These are phyloP conservation scores for Protomyctophum bolini DNA, from an alignment of 2,113 vertebrate species.

Conservation along the genomic window DNA sequence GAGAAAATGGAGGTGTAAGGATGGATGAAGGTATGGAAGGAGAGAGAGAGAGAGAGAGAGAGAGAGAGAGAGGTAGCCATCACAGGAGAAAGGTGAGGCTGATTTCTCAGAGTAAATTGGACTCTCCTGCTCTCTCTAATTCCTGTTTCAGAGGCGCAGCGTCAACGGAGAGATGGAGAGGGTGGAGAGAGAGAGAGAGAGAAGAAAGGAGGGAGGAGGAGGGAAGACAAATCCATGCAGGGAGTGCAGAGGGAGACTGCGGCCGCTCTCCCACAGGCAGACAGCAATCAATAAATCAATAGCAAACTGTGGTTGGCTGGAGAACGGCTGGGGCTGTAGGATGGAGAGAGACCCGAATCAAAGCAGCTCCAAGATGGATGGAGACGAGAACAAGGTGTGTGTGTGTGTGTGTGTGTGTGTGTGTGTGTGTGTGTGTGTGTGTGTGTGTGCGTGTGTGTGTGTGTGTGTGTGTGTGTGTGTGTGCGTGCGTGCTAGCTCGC, in stretches of 20 bases:
- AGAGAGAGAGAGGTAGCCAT: conserved; percentile 55
- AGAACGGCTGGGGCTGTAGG: conserved; percentile 78
- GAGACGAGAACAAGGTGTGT: conserved; percentile 76
- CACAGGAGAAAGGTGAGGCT: conserved; percentile 74
- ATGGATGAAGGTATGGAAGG: not conserved
- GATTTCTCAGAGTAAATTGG: conserved; percentile 83
- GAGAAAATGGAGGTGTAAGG: conserved; percentile 38
- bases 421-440: too few species aligned
- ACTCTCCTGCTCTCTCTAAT: conserved; percentile 90
- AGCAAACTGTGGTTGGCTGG: conserved; percentile 95
- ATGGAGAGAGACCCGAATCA: conserved; percentile 86
- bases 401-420: too few species aligned
- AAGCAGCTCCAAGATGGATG: conserved; percentile 91
- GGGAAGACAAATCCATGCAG: conserved; percentile 88
- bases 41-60: conserved; percentile 11
- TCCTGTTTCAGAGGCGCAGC: conserved; percentile 84
- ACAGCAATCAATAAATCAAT: conserved; percentile 98
- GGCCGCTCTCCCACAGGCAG: conserved; percentile 90
- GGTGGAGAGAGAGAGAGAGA: conserved; percentile 61
- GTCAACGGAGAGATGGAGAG: conserved; percentile 79
- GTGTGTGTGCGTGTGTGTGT: too few species aligned
- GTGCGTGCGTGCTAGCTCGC: too few species aligned
- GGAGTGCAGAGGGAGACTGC: conserved; percentile 87
- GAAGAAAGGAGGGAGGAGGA: conserved; percentile 65
- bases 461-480: too few species aligned